These are phyloP conservation scores for Cenopis cana DNA, from an alignment of 2,888 invertebrate species.

Conservation along the genomic window DNA sequence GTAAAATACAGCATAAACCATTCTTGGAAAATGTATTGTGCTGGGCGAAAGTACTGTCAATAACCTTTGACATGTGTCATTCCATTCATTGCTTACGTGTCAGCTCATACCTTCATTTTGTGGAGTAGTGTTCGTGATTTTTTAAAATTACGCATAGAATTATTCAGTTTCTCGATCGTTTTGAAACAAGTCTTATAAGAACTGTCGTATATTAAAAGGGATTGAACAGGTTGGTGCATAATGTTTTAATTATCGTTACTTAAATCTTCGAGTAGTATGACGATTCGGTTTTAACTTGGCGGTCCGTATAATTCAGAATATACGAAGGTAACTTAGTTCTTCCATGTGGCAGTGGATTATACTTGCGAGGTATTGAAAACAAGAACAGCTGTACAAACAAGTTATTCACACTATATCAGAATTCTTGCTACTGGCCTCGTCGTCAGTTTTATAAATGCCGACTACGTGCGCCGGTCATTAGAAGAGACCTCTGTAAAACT, in stretches of 20 bases:
- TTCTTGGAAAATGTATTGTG: constrained; percentile 45
- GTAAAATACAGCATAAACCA: constrained; percentile 40
- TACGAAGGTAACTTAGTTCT: neutral
- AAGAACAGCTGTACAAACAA: neutral
- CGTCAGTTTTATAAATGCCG: constrained; percentile 38
- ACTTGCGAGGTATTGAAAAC: neutral
- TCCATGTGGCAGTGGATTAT: neutral
- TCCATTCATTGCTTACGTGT: constrained; percentile 86
- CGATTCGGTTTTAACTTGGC: constrained; percentile 11
- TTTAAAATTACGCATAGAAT: constrained; percentile 41
- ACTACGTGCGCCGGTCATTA: constrained; percentile 24
- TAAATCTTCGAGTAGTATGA: constrained; percentile 1
- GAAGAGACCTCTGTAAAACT: neutral
- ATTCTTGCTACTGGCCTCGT: constrained; percentile 30
- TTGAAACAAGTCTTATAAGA: constrained; percentile 8
- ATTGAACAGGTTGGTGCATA: constrained; percentile 19
- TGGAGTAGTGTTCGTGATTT: constrained; percentile 54
- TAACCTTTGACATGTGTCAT: constrained; percentile 86
- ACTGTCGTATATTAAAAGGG: neutral
- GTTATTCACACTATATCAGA: neutral
- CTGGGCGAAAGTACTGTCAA: constrained; percentile 73
- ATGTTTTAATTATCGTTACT: constrained; percentile 30
- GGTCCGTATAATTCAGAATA: neutral
- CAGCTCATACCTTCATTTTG: constrained; percentile 67
- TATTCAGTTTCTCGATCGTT: constrained; percentile 23